Evolutionary conservation across 1,140 invertebrate genomes (phyloP).

Genomic region (Lucilia cuprina): DNA sequence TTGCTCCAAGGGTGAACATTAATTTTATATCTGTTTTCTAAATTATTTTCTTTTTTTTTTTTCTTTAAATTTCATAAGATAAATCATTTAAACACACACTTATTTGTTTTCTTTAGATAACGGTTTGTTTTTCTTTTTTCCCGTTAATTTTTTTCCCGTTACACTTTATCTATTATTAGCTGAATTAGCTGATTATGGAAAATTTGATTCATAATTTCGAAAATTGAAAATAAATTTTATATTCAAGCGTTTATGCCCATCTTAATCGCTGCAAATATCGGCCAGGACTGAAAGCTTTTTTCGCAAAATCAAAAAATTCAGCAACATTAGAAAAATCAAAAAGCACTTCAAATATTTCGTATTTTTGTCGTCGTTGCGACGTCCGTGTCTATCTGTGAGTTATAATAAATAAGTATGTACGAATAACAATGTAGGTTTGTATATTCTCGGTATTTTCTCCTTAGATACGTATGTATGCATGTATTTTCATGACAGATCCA

Average conservation of each 20-base stretch:
- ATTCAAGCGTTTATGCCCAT: slow-evolving; percentile 38
- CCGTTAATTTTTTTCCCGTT: background rate
- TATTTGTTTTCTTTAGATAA: background rate
- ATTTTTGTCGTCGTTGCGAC: background rate
- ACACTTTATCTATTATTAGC: background rate
- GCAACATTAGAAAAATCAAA: background rate
- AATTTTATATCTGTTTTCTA: slow-evolving; percentile 48
- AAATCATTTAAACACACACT: background rate
- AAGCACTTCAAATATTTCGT: slow-evolving; percentile 34
- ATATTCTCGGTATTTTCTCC: background rate
- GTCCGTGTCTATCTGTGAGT: background rate
- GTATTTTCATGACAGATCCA: background rate
- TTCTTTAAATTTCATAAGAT: background rate
- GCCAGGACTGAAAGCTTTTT: slow-evolving; percentile 59
- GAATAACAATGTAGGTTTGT: background rate
- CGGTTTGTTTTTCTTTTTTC: background rate
- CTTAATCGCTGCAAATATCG: slow-evolving; percentile 61
- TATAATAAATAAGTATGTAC: background rate
- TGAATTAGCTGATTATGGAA: background rate
- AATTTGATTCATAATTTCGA: background rate
- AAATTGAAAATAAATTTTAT: background rate
- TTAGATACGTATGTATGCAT: background rate
- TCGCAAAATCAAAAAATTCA: background rate
- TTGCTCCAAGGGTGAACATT: slow-evolving; percentile 49
- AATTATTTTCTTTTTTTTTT: slow-evolving; percentile 27